A percentile compares a stretch with the other conserved stretches of the same genome.
phyloP scores from a whole-genome alignment of 2,797 vertebrate genomes.

The Sardinella longiceps region DNA sequence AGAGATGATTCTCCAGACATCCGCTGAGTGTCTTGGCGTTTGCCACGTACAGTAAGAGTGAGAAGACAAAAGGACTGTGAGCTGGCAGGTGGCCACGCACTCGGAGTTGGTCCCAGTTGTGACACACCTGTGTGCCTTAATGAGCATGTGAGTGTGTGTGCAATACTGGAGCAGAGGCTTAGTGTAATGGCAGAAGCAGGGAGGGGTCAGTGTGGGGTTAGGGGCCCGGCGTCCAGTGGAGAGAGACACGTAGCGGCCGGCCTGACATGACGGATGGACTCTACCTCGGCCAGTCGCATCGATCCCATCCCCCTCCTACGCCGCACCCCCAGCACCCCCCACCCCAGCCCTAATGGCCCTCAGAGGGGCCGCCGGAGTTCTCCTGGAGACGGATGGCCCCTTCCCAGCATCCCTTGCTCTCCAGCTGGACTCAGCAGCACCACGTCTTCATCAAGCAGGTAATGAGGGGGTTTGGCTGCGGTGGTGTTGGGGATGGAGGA shows the following conservation, averaged over 20 bases:
- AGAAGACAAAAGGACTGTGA: background rate
- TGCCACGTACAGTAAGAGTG: background rate
- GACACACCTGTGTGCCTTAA: background rate
- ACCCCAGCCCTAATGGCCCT: conserved; percentile 68
- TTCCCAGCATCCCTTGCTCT: conserved; percentile 44
- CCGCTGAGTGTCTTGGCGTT: background rate
- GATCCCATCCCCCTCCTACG: conserved; percentile 47
- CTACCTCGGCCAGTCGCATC: conserved; percentile 47
- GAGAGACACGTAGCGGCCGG: background rate
- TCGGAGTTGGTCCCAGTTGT: background rate
- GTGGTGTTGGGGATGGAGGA: background rate
- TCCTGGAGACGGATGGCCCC: conserved; percentile 61
- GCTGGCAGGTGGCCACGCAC: background rate
- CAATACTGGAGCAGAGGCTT: conserved; percentile 8
- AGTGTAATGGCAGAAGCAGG: conserved; percentile 53
- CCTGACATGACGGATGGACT: conserved; percentile 66
- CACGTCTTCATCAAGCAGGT: conserved; percentile 68
- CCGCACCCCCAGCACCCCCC: conserved; percentile 47
- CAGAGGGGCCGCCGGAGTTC: conserved; percentile 50
- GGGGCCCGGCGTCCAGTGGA: conserved; percentile 38
- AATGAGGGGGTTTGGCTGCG: conserved; percentile 54
- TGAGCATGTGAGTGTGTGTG: conserved; percentile 22
- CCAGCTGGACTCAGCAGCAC: conserved; percentile 42
- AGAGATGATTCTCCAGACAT: background rate
- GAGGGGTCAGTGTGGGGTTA: conserved; percentile 54